Base-by-base conservation (phyloP, 2,888 invertebrate genomes). In the Cephalotes varians region DNA sequence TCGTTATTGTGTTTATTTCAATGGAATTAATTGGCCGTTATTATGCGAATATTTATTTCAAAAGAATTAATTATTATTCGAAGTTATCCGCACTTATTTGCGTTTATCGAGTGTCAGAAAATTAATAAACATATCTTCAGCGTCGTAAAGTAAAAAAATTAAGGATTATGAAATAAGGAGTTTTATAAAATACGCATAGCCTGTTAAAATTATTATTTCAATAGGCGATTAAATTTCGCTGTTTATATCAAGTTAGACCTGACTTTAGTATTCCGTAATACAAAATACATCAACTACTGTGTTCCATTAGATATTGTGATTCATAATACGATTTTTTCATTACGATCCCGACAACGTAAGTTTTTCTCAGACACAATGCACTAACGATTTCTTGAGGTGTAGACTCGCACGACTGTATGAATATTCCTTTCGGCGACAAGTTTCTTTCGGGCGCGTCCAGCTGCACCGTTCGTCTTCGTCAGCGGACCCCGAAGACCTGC, bases 401-500 rank as follows among this genome's bases (percentile, higher is more conserved):
- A 67, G 77, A 85, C 76, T 64, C 56, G 54, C 73, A 67, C 69
- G 81, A 31, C 37, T 25, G 74, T 81, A 86, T 87, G 86, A 89
- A 91, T 87, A 91, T 87, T 88, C 86, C 86, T 86, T 84, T 88
- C 85, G 80, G 85, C 79, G 84, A 85, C 72, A 74, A 81, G 85
- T 83, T 87, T 88, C 77, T 87, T 90, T 87, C 62, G 64, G 60
- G 40, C 71, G 40, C 71, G 84, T 73, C 83, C 82, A 77, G 60
- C 79, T 54, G 87, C 64, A 86, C 84, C 86, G 90, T 90, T 90
- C 85, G 91, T 91, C 90, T 90, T 91, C 89, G 91, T 90, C 90
- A 87, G 77, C 65, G 79, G 56, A 31, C 74, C 72, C 58, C 65
- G 86, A 87, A 71, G 90, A 87, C 84, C 83, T 31, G 77, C 72